Percentiles rank a stretch among this genome's conserved stretches.
Conservation (phyloP, 2,113 vertebrate species). For the Bos taurus region DNA sequence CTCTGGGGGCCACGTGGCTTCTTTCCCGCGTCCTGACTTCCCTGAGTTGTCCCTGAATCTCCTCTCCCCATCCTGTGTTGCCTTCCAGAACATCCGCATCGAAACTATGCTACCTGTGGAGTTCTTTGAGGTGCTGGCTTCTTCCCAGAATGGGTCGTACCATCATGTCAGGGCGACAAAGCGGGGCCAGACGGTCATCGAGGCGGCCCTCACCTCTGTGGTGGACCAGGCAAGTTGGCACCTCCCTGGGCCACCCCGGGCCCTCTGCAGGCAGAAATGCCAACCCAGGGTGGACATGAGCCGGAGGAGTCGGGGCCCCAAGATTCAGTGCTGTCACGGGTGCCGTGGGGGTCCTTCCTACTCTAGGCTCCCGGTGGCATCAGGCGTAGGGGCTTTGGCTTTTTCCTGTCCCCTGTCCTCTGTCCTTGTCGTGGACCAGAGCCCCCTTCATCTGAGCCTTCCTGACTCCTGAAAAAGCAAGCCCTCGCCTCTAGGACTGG, state of each 20-base stretch:
- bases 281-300: accelerated
- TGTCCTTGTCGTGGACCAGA: neutral
- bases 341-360: neutral
- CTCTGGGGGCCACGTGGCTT: neutral
- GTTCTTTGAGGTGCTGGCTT: slow-evolving; percentile 88
- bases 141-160: slow-evolving; percentile 92
- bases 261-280: neutral
- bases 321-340: accelerated
- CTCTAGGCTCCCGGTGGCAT: neutral
- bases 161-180: slow-evolving; percentile 85
- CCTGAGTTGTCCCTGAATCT: neutral
- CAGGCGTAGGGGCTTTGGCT: accelerated
- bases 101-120: slow-evolving; percentile 81
- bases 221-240: slow-evolving; percentile 86
- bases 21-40: accelerated
- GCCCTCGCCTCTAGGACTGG: neutral
- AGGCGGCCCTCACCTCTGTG: slow-evolving; percentile 86
- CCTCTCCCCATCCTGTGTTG: neutral
- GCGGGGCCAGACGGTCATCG: slow-evolving; percentile 86
- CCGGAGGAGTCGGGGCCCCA: accelerated
- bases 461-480: neutral
- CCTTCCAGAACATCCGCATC: slow-evolving; percentile 90
- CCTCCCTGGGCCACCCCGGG: neutral
- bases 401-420: neutral
- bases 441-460: neutral